Evolutionary conservation across 2,888 invertebrate genomes (phyloP).

Genomic region (Isoperla grammatica): DNA sequence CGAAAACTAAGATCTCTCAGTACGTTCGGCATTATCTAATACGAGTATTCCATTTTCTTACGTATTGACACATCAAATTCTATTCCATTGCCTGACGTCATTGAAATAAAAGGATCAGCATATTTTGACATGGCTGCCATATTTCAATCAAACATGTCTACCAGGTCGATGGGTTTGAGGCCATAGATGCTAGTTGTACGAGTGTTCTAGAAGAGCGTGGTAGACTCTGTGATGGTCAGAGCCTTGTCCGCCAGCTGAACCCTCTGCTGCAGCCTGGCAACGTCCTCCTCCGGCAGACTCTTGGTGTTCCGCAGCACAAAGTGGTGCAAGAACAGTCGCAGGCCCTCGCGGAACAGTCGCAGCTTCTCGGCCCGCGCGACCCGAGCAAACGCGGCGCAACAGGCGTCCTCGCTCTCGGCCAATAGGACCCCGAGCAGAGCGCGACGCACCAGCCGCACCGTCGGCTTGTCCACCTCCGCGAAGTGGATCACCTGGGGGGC

Average conservation of each 20-base stretch:
- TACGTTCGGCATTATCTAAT: too few species aligned
- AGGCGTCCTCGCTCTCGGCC: conserved; percentile 54
- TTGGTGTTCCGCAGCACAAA: conserved; percentile 67
- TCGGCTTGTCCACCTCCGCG: conserved; percentile 72
- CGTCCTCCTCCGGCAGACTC: conserved; percentile 44
- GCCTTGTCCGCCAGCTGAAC: conserved; percentile 61
- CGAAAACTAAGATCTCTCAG: too few species aligned
- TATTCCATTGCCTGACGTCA: too few species aligned
- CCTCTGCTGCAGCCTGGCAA: conserved; percentile 50
- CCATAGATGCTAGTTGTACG: too few species aligned
- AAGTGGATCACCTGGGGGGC: conserved; percentile 71
- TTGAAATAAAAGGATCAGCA: too few species aligned
- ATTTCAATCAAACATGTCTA: too few species aligned
- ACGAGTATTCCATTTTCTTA: too few species aligned
- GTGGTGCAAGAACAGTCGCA: conserved; percentile 80
- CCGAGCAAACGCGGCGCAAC: conserved; percentile 61
- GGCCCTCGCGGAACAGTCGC: conserved; percentile 73
- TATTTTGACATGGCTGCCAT: too few species aligned
- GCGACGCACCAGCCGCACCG: conserved; percentile 73
- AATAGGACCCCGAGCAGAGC: conserved; percentile 69
- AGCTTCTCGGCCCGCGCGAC: conserved; percentile 68
- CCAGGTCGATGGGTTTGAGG: too few species aligned
- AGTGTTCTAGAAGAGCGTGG: conserved; percentile 36
- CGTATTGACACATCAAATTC: too few species aligned
- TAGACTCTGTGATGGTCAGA: conserved; percentile 48